phyloP scores from a whole-genome alignment of 2,888 invertebrate genomes.

The Parthenolecanium corni region DNA sequence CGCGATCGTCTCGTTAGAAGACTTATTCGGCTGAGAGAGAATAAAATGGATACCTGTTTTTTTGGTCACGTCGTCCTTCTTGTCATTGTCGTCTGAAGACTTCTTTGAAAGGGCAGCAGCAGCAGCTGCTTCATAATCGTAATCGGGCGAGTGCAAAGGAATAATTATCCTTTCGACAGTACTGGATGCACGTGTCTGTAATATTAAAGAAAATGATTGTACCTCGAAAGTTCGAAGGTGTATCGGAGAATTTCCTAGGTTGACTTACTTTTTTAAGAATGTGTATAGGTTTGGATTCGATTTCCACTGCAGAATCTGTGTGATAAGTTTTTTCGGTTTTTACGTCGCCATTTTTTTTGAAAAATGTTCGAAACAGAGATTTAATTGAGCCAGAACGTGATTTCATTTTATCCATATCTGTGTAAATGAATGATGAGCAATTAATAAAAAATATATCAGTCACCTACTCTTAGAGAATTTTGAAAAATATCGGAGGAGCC shows the following conservation, averaged over 20 bases:
- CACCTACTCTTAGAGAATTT: no score
- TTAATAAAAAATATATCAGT: no score
- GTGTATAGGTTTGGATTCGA: constrained; percentile 34
- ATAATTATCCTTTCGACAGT: constrained; percentile 50
- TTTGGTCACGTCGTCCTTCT: no score
- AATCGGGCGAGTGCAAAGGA: constrained; percentile 51
- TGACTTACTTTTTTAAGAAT: constrained; percentile 38
- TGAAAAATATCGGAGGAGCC: no score
- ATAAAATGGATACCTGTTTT: no score
- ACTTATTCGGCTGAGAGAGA: not conserved
- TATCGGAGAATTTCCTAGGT: not conserved
- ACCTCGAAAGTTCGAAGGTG: not conserved
- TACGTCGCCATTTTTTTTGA: constrained; percentile 35
- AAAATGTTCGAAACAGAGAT: constrained; percentile 38
- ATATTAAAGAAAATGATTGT: no score
- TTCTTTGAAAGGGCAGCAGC: no score
- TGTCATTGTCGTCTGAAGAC: no score
- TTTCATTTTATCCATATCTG: constrained; percentile 28
- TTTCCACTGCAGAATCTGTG: constrained; percentile 9
- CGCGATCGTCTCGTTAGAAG: not conserved
- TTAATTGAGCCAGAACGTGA: constrained; percentile 35
- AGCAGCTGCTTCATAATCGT: no score
- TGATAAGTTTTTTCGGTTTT: constrained; percentile 32
- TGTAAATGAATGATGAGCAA: no score
- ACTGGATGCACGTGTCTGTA: no score